phyloP scores from a whole-genome alignment of 2,888 invertebrate species.

The Idaea dimidiata region DNA sequence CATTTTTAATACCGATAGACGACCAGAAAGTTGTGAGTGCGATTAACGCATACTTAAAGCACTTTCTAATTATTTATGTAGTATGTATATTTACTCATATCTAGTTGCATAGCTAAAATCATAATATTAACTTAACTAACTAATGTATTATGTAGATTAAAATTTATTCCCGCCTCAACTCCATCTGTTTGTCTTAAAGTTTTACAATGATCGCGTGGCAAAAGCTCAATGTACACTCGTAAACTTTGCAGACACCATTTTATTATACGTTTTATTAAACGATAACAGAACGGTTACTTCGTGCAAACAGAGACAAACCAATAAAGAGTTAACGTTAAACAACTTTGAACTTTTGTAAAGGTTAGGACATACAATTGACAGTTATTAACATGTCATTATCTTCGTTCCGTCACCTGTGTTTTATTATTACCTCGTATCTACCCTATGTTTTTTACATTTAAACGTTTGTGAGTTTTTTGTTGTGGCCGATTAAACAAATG shows the following conservation, averaged over 20 bases:
- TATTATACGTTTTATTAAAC: conserved; percentile 1
- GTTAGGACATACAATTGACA: background rate
- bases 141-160: background rate
- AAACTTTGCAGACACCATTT: conserved; percentile 18
- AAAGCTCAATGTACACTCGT: conserved; percentile 9
- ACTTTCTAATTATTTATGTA: too few relatives aligned
- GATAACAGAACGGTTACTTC: background rate
- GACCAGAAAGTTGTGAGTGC: too few relatives aligned
- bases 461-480: too few relatives aligned
- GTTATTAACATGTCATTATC: background rate
- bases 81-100: too few relatives aligned
- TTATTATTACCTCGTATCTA: too few relatives aligned
- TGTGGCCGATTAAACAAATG: too few relatives aligned
- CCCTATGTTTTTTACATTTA: too few relatives aligned
- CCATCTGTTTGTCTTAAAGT: background rate
- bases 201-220: conserved; percentile 1
- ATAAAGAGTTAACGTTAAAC: background rate
- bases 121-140: background rate
- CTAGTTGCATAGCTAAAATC: too few relatives aligned
- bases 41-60: too few relatives aligned
- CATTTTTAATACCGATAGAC: too few relatives aligned
- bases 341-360: background rate
- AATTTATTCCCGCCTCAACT: background rate
- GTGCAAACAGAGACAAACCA: conserved; percentile 1
- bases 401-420: too few relatives aligned